phyloP scores from a whole-genome alignment of 2,113 vertebrate species.

The Ploceus nigricollis region DNA sequence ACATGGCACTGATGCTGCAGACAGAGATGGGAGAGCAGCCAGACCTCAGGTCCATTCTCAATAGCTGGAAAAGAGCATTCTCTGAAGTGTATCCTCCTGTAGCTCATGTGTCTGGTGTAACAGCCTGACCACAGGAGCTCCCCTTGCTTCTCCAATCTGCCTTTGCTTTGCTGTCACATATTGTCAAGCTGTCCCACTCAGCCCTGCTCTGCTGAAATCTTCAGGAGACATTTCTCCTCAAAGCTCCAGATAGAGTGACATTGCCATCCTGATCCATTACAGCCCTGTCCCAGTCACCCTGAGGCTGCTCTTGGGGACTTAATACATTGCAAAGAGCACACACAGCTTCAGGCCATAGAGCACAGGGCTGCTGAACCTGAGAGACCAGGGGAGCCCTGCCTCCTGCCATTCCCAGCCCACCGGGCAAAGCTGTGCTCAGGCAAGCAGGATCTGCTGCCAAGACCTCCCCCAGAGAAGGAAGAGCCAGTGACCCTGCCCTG shows the following conservation, averaged over 20 bases:
- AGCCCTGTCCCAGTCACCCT: not conserved
- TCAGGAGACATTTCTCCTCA: not conserved
- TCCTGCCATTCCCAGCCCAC: not conserved
- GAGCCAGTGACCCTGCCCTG: not conserved
- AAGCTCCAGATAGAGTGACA: not conserved
- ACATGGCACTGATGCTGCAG: rapidly evolving
- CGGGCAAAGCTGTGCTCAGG: rapidly evolving
- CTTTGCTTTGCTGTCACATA: not conserved
- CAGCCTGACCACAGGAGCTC: not conserved
- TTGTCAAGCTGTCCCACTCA: not conserved
- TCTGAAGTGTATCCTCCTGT: not conserved
- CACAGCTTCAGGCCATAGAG: not conserved
- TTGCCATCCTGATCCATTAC: not conserved
- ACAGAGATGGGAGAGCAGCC: not conserved
- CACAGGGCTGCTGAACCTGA: not conserved
- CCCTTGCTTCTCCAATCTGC: not conserved
- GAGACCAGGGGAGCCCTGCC: not conserved
- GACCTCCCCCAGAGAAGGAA: not conserved
- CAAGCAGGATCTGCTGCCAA: not conserved
- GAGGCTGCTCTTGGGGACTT: rapidly evolving
- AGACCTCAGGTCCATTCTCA: not conserved
- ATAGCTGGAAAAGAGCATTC: not conserved
- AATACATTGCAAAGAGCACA: not conserved
- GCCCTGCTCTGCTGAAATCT: not conserved
- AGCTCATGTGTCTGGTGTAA: not conserved